Evolutionary conservation across 2,888 invertebrate genomes (phyloP).

Genomic region (Ornithoptera alexandrae): DNA sequence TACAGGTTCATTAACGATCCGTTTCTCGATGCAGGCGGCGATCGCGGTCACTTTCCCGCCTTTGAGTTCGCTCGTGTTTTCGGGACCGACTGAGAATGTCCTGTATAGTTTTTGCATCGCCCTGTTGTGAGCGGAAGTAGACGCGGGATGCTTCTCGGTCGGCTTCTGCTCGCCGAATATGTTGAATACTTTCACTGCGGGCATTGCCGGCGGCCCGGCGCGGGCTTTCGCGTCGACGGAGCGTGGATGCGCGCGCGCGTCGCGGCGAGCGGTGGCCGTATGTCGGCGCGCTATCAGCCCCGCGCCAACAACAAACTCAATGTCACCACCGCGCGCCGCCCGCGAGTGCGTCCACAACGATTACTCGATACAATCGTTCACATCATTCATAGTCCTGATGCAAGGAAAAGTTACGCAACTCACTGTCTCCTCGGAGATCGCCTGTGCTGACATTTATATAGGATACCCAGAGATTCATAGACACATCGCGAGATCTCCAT

Average conservation of each 20-base stretch:
- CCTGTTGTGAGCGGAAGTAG: slow-evolving; percentile 58
- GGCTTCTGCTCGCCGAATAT: slow-evolving; percentile 79
- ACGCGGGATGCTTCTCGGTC: slow-evolving; percentile 65
- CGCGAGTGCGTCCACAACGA: slow-evolving; percentile 54
- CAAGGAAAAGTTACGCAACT: slow-evolving; percentile 14
- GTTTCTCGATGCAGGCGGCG: slow-evolving; percentile 71
- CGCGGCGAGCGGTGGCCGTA: slow-evolving; percentile 70
- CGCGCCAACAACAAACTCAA: slow-evolving; percentile 73
- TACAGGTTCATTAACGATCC: slow-evolving; percentile 60
- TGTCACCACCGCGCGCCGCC: slow-evolving; percentile 67
- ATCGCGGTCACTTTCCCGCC: slow-evolving; percentile 74
- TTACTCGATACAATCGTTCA: slow-evolving; percentile 22
- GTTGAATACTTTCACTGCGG: slow-evolving; percentile 79
- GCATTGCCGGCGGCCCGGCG: slow-evolving; percentile 66
- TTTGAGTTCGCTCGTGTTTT: slow-evolving; percentile 62
- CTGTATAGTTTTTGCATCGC: slow-evolving; percentile 77
- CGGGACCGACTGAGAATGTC: slow-evolving; percentile 72
- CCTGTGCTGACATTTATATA: too few relatives aligned
- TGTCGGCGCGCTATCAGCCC: slow-evolving; percentile 60
- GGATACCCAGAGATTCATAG: too few relatives aligned
- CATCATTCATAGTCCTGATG: slow-evolving; percentile 14
- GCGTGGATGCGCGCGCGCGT: slow-evolving; percentile 74
- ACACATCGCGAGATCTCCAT: too few relatives aligned
- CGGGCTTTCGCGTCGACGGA: slow-evolving; percentile 67
- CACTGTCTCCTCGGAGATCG: too few relatives aligned